These are phyloP conservation scores for Leptinotarsa tumamoca DNA, from an alignment of 2,888 invertebrate species.

Conservation along the genomic window DNA sequence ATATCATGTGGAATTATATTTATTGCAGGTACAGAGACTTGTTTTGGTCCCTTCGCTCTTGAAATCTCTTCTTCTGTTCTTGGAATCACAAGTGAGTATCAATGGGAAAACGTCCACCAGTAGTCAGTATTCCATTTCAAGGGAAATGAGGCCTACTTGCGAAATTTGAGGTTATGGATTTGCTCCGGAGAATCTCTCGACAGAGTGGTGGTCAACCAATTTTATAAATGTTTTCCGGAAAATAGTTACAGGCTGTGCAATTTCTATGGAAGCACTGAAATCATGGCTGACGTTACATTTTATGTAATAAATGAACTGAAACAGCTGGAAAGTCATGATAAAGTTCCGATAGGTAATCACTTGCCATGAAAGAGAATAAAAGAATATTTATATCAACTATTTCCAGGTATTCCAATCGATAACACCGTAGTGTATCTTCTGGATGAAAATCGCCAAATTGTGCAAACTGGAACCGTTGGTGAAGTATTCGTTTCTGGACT, in stretches of 20 bases:
- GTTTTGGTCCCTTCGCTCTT: slow-evolving; percentile 88
- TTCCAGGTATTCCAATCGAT: slow-evolving; percentile 78
- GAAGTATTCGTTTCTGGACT: slow-evolving; percentile 85
- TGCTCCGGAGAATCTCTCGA: slow-evolving; percentile 89
- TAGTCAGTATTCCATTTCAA: slow-evolving; percentile 58
- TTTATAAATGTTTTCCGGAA: slow-evolving; percentile 80
- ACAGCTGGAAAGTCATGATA: slow-evolving; percentile 74
- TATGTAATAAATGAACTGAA: slow-evolving; percentile 73
- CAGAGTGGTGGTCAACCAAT: slow-evolving; percentile 78
- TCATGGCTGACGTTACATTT: slow-evolving; percentile 91
- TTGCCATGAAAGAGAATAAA: no score
- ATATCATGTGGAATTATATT: slow-evolving; percentile 8
- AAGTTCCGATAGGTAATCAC: slow-evolving; percentile 83
- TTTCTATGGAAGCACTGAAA: slow-evolving; percentile 92
- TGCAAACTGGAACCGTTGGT: slow-evolving; percentile 80
- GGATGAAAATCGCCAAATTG: slow-evolving; percentile 79
- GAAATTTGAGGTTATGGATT: slow-evolving; percentile 80
- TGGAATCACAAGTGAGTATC: slow-evolving; percentile 70
- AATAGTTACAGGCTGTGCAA: slow-evolving; percentile 79
- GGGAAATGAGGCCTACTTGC: slow-evolving; percentile 67
- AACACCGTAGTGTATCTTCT: slow-evolving; percentile 86
- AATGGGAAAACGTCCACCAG: background rate
- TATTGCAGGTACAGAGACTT: slow-evolving; percentile 77
- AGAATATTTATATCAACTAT: background rate
- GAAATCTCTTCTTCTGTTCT: slow-evolving; percentile 81